Conservation (phyloP, 2,888 invertebrate genomes). For the Epistrophe grossulariae region DNA sequence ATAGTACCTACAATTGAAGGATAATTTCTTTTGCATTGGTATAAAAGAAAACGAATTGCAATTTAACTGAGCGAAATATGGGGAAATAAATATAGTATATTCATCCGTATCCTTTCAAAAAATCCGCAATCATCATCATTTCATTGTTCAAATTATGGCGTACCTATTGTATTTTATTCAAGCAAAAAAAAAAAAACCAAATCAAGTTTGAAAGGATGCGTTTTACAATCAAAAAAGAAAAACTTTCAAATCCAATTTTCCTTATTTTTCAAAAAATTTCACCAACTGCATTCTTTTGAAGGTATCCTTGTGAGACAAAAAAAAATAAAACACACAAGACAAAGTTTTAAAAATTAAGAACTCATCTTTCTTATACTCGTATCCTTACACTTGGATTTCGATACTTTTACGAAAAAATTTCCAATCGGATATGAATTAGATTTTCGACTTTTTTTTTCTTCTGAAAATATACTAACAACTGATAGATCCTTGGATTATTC, state of each 20-base stretch:
- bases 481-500: constrained; percentile 27
- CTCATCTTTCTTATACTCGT: constrained; percentile 10
- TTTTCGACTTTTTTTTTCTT: constrained; percentile 54
- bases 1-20: neutral
- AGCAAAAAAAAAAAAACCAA: neutral
- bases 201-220: constrained; percentile 28
- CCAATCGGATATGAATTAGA: constrained; percentile 63
- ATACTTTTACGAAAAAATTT: constrained; percentile 18
- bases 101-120: constrained; percentile 27
- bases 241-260: constrained; percentile 14
- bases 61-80: constrained; percentile 36
- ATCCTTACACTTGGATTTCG: neutral
- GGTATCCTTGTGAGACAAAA: constrained; percentile 8
- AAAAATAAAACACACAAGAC: neutral
- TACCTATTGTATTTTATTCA: constrained; percentile 19
- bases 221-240: constrained; percentile 32
- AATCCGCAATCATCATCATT: constrained; percentile 35
- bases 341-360: constrained; percentile 47
- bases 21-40: constrained; percentile 11
- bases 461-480: neutral
- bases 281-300: neutral
- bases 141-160: constrained; percentile 46
- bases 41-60: neutral
- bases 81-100: neutral
- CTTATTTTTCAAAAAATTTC: neutral